Conservation (phyloP, 2,888 invertebrate species). For the Argyresthia albistria region DNA sequence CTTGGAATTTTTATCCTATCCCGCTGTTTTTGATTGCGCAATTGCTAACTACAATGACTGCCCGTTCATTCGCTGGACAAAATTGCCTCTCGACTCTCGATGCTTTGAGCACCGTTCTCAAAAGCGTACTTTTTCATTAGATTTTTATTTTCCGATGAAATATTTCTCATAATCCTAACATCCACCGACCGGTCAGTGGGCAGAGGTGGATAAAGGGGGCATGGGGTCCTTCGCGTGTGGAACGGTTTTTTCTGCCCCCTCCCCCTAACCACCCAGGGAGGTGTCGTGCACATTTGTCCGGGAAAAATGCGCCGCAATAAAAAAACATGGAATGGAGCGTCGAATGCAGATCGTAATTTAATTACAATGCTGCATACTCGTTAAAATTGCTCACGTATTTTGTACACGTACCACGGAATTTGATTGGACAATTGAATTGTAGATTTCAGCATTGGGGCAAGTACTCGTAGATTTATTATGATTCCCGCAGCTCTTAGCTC, state of each 20-base stretch:
- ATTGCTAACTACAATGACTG: background rate
- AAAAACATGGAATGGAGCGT: slow-evolving; percentile 36
- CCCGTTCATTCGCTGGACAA: background rate
- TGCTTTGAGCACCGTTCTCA: too few relatives aligned
- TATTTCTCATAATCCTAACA: slow-evolving; percentile 55
- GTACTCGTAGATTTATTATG: too few relatives aligned
- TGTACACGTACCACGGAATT: too few relatives aligned
- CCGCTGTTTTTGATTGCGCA: too few relatives aligned
- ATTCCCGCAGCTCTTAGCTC: too few relatives aligned
- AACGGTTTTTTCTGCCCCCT: slow-evolving; percentile 36
- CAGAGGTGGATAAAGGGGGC: slow-evolving; percentile 20
- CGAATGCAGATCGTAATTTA: slow-evolving; percentile 59
- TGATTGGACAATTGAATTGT: too few relatives aligned
- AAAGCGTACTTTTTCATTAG: slow-evolving; percentile 4
- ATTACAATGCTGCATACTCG: slow-evolving; percentile 29
- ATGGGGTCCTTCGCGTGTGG: slow-evolving; percentile 23
- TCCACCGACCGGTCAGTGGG: slow-evolving; percentile 51
- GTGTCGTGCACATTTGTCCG: slow-evolving; percentile 48
- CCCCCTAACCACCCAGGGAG: slow-evolving; percentile 12
- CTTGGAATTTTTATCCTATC: too few relatives aligned
- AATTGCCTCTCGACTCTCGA: slow-evolving; percentile 6
- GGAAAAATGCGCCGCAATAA: slow-evolving; percentile 43
- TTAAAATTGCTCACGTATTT: too few relatives aligned
- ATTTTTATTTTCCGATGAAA: slow-evolving; percentile 44
- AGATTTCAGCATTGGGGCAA: too few relatives aligned